Evolutionary conservation across 2,888 invertebrate species (phyloP), one percentile per base, ranked within the genome.

Genomic region (Drosophila peninsularis): DNA sequence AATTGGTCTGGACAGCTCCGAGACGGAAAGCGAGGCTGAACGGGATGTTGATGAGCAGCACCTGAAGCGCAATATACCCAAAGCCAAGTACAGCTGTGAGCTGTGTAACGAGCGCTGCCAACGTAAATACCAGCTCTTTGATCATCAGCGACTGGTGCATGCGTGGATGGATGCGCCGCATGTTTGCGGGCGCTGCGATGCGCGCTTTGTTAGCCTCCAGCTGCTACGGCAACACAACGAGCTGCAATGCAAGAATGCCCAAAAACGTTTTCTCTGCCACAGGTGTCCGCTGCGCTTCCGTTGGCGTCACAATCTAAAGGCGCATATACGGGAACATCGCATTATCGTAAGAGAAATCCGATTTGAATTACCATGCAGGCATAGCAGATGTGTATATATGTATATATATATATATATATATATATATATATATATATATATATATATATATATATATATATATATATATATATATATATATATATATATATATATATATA

Each of bases 151-250:
- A 5, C 80, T 71, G 27, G 62, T 65, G 3, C 92, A 92, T 60
- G 67, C 61, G 17, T 90, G 94, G 87, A 92, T 93, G 0, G 94
- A 94, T 56, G 91, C 93, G 0, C 94, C 93, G 0, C 92, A 93
- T 42, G 92, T 93, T 27, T 94, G 94, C 74, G 92, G 92, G 21
- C 91, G 93, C 10, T 94, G 94, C 75, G 90, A 92, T 39, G 94
- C 93, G 85, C 90, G 93, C 37, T 94, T 94, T 78, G 93, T 94
- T 0, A 93, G 93, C 2, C 87, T 93, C 0, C 93, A 93, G 61
- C 91, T 94, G 17, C 92, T 94, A 6, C 90, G 93, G 2, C 93
- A 93, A 5, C 94, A 94, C 93, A 52, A 94, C 92, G 89, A 93
- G 90, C 72, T 92, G 80, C 91, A 92, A 57, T 93, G 92, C 64